Evolutionary conservation across 2,797 vertebrate genomes (phyloP).

Genomic region (Tangara arthus): DNA sequence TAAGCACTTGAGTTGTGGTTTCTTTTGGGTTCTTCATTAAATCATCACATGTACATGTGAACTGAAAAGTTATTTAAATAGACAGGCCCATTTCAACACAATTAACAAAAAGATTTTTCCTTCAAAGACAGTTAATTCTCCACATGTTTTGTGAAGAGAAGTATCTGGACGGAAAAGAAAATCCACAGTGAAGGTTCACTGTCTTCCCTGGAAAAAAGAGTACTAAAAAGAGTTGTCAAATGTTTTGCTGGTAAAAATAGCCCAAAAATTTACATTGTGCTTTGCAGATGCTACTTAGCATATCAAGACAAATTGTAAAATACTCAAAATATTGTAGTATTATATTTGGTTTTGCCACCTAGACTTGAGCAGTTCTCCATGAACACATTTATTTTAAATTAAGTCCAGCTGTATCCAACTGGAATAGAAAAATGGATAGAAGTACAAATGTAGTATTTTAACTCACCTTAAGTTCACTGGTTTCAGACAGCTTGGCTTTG

Average conservation of each 20-base stretch:
- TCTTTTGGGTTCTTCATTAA: background rate
- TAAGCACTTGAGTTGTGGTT: background rate
- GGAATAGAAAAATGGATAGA: background rate
- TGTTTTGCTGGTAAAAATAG: background rate
- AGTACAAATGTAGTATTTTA: background rate
- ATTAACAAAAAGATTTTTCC: background rate
- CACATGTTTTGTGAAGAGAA: background rate
- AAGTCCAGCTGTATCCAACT: background rate
- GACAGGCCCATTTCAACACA: background rate
- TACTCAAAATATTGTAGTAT: background rate
- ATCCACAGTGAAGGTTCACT: background rate
- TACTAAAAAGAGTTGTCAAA: background rate
- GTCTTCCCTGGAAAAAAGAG: background rate
- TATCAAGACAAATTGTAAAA: background rate
- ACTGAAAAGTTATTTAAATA: background rate
- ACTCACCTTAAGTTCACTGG: constrained; percentile 89
- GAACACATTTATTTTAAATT: background rate
- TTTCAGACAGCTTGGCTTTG: constrained; percentile 85
- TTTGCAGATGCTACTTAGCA: background rate
- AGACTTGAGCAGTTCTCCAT: background rate
- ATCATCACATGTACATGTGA: background rate
- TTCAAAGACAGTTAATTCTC: background rate
- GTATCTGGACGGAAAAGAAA: background rate
- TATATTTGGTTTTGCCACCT: background rate
- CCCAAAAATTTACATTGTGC: background rate